phyloP scores from a whole-genome alignment of 2,113 vertebrate species.

The Leptodactylus fuscus region DNA sequence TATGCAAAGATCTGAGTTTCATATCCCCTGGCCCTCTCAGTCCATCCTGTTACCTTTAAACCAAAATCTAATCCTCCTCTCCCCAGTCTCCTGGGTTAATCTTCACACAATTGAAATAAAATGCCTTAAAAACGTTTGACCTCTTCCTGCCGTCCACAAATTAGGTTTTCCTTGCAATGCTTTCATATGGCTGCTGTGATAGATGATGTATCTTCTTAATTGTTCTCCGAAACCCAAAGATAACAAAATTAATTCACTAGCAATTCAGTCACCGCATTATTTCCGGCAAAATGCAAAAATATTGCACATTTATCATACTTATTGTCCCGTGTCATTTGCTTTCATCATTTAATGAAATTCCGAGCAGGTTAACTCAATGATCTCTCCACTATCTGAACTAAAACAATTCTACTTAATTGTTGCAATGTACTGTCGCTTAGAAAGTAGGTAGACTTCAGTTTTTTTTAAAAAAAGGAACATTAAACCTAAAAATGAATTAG shows the following conservation, averaged over 20 bases:
- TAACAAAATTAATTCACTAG: constrained; percentile 56
- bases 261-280: constrained; percentile 49
- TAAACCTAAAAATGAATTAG: too few relatives aligned
- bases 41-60: not conserved
- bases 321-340: constrained; percentile 43
- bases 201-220: constrained; percentile 44
- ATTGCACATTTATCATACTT: constrained; percentile 49
- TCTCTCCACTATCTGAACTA: constrained; percentile 8
- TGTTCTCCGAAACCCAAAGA: constrained; percentile 51
- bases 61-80: not conserved
- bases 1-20: not conserved
- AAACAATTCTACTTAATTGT: constrained; percentile 6
- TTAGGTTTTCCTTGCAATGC: constrained; percentile 39
- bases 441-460: not conserved
- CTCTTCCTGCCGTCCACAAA: constrained; percentile 43
- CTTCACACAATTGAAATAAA: constrained; percentile 20
- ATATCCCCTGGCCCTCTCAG: too few relatives aligned
- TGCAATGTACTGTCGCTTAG: not conserved
- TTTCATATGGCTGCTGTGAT: constrained; percentile 40
- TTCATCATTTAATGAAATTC: constrained; percentile 24
- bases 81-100: not conserved
- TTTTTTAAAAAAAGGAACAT: not conserved
- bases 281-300: constrained; percentile 49
- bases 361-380: constrained; percentile 32
- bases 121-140: constrained; percentile 31